A percentile compares a stretch with the other conserved stretches of the same genome.
phyloP scores from a whole-genome alignment of 2,888 invertebrate genomes.

The Xestobium rufovillosum region DNA sequence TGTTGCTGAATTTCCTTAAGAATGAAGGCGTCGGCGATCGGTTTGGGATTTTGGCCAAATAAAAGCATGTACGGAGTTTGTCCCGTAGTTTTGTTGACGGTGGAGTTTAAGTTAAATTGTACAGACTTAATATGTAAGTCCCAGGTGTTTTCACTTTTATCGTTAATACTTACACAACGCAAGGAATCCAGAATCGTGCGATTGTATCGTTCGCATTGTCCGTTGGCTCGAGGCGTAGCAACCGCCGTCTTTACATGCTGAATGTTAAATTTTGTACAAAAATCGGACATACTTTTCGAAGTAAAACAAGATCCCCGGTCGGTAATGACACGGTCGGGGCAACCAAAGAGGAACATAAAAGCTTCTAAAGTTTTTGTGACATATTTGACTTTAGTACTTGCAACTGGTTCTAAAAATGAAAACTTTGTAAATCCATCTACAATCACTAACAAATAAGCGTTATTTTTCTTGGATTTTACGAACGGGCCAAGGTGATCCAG shows the following conservation, averaged over 20 bases:
- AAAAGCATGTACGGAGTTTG: conserved; percentile 9
- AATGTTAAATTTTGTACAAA: conserved; percentile 21
- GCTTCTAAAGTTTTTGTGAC: conserved; percentile 9
- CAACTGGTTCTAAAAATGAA: conserved; percentile 30
- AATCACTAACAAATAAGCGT: conserved; percentile 30
- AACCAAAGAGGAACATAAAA: conserved; percentile 14
- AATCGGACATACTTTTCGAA: conserved; percentile 18
- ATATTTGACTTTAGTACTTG: conserved; percentile 23
- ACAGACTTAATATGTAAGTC: conserved; percentile 18
- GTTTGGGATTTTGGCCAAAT: background rate
- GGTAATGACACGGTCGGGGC: conserved; percentile 17
- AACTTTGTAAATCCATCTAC: conserved; percentile 38
- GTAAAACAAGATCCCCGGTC: conserved; percentile 22
- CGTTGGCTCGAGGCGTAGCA: conserved; percentile 28
- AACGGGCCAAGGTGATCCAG: conserved; percentile 39
- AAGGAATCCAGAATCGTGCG: conserved; percentile 20
- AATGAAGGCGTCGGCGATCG: background rate
- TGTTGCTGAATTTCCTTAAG: background rate
- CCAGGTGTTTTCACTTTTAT: conserved; percentile 12
- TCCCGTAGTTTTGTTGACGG: conserved; percentile 8
- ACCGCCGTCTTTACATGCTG: conserved; percentile 21
- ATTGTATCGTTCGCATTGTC: conserved; percentile 25
- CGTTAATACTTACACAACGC: conserved; percentile 16
- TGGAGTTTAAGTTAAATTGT: conserved; percentile 21
- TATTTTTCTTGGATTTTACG: conserved; percentile 28